These are phyloP conservation scores for Lepus americanus DNA, from an alignment of 2,113 vertebrate species.

Conservation along the genomic window DNA sequence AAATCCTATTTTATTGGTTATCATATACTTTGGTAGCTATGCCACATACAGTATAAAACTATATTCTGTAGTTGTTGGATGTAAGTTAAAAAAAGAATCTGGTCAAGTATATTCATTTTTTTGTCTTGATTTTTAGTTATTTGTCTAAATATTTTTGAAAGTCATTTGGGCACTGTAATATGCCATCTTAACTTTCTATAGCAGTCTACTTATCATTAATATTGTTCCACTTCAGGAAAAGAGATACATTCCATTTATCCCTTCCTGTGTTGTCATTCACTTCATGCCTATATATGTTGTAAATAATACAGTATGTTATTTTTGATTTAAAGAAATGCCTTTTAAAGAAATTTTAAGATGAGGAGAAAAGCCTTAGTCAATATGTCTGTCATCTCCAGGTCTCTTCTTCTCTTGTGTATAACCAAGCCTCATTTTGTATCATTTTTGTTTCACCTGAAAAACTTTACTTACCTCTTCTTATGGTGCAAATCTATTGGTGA, in stretches of 20 bases:
- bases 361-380: slow-evolving; percentile 14
- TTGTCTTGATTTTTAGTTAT: not conserved
- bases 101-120: not conserved
- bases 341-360: not conserved
- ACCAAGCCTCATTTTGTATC: not conserved
- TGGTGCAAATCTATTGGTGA: not conserved
- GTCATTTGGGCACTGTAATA: not conserved
- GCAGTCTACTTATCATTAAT: not conserved
- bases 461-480: not conserved
- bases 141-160: not conserved
- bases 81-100: not conserved
- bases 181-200: not conserved
- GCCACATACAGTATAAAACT: not conserved
- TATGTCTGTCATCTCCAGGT: not conserved
- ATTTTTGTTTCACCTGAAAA: not conserved
- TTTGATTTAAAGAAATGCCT: slow-evolving; percentile 18
- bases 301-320: not conserved
- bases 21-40: slow-evolving; percentile 5
- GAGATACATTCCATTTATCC: not conserved
- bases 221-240: not conserved
- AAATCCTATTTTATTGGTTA: not conserved
- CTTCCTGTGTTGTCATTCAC: not conserved
- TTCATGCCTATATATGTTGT: not conserved
- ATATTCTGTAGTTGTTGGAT: slow-evolving; percentile 19
- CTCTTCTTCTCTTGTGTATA: not conserved